phyloP scores from a whole-genome alignment of 2,113 vertebrate species.

The Mustelus asterias region DNA sequence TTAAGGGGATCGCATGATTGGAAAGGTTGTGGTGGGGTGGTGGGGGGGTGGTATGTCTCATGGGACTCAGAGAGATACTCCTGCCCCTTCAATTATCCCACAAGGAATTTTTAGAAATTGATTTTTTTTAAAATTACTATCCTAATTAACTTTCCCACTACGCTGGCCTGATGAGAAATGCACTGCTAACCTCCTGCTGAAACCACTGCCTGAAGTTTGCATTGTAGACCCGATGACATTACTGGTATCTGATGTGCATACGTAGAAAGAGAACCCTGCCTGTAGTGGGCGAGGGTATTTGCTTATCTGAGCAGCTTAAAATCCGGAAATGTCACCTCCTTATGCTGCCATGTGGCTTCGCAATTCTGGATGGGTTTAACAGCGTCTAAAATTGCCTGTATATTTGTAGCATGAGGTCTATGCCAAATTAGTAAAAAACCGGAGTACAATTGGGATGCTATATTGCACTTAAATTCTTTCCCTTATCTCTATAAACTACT shows the following conservation, averaged over 20 bases:
- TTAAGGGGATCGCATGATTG: not conserved
- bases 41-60: no score
- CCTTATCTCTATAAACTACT: not conserved
- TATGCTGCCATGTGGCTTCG: not conserved
- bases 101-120: no score
- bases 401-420: not conserved
- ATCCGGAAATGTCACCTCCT: not conserved
- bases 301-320: not conserved
- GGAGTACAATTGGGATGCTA: not conserved
- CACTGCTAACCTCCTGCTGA: no score
- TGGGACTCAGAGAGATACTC: no score
- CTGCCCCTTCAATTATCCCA: no score
- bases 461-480: not conserved
- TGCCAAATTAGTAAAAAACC: not conserved
- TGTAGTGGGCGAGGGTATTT: not conserved
- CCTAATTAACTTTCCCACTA: no score
- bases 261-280: not conserved
- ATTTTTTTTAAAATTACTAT: no score
- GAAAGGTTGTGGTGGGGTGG: not conserved
- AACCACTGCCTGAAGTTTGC: no score
- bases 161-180: no score
- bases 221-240: no score
- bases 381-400: not conserved
- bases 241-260: not conserved
- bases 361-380: not conserved